Evolutionary conservation across 2,113 vertebrate species (phyloP).

Genomic region (Sporophila hypoxantha): DNA sequence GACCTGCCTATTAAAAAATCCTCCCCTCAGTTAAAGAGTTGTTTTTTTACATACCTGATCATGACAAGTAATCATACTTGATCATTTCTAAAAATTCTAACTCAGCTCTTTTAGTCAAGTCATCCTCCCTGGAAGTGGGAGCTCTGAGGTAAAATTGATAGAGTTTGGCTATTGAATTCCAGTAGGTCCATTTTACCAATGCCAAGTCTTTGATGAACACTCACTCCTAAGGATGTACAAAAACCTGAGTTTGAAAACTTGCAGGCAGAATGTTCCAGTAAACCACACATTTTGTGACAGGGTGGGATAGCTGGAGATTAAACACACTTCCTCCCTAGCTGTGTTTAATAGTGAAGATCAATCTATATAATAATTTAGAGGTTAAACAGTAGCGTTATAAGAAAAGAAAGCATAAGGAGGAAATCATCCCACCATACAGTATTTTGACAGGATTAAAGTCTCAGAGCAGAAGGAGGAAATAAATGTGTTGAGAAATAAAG

Average conservation of each 20-base stretch:
- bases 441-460: not conserved
- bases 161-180: not conserved
- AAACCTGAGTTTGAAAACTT: not conserved
- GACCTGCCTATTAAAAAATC: not conserved
- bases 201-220: not conserved
- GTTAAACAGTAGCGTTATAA: not conserved
- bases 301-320: not conserved
- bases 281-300: not conserved
- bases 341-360: not conserved
- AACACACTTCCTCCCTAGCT: not conserved
- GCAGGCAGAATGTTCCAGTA: not conserved
- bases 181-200: not conserved
- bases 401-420: not conserved
- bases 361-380: not conserved
- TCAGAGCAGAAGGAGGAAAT: not conserved
- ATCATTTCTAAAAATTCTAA: not conserved
- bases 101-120: not conserved
- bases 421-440: not conserved
- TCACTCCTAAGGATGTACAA: not conserved
- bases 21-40: not conserved
- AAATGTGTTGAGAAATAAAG: not conserved
- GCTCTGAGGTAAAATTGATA: not conserved
- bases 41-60: not conserved
- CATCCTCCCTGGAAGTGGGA: not conserved
- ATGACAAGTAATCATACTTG: not conserved